Evolutionary conservation across 2,888 invertebrate species (phyloP).

Genomic region (Dione vanillae): DNA sequence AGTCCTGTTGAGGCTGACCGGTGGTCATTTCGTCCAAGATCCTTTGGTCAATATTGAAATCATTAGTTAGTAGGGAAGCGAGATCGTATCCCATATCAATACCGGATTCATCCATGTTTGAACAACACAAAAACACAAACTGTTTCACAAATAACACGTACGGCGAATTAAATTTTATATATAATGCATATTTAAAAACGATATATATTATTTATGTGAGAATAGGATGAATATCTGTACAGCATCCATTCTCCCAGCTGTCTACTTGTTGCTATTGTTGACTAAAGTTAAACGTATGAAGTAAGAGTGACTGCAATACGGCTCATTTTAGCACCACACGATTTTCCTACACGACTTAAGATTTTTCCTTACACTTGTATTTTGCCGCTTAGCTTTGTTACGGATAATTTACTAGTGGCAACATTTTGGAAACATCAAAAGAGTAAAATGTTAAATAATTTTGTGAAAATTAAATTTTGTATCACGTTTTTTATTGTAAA

Average conservation of each 20-base stretch:
- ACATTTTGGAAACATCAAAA: constrained; percentile 22
- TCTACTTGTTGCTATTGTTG: constrained; percentile 79
- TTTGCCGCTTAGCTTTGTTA: constrained; percentile 40
- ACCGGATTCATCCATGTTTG: constrained; percentile 86
- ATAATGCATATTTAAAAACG: constrained; percentile 62
- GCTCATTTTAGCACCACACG: constrained; percentile 52
- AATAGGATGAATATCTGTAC: constrained; percentile 64
- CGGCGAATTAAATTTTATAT: constrained; percentile 56
- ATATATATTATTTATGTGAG: constrained; percentile 64
- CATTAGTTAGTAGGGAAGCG: constrained; percentile 83
- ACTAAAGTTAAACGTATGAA: constrained; percentile 62
- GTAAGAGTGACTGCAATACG: constrained; percentile 65
- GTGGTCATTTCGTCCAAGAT: constrained; percentile 83
- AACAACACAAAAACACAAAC: constrained; percentile 68
- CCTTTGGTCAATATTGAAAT: constrained; percentile 80
- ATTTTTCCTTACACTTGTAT: constrained; percentile 30
- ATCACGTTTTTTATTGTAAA: too few species aligned
- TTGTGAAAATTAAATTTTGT: too few species aligned
- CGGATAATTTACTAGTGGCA: constrained; percentile 49
- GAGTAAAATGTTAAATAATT: too few species aligned
- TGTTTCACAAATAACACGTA: constrained; percentile 63
- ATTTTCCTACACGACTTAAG: constrained; percentile 34
- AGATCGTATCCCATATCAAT: constrained; percentile 87
- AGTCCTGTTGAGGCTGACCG: constrained; percentile 83
- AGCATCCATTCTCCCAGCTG: constrained; percentile 81